A percentile compares a stretch with the other conserved stretches of the same genome.
Evolutionary conservation across 64 coral and sea anemone genomes (phyloP).

Genomic region (Actinia tenebrosa): DNA sequence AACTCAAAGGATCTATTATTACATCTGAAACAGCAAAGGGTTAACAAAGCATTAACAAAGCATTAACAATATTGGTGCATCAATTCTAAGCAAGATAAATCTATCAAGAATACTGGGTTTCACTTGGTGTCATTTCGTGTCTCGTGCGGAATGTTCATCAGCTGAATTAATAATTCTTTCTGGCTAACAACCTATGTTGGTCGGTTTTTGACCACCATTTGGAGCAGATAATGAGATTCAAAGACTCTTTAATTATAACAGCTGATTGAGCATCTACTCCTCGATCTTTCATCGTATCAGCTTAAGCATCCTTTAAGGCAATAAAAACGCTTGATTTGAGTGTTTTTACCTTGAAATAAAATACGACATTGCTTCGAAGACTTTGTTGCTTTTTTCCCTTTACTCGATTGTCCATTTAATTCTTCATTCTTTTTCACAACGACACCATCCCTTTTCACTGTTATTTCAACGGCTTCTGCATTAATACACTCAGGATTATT

Average conservation of each 20-base stretch:
- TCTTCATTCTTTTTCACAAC: neutral
- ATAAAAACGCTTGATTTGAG: neutral
- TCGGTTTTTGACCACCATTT: too few relatives aligned
- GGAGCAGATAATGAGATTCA: too few relatives aligned
- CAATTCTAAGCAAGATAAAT: too few relatives aligned
- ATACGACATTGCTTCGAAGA: neutral
- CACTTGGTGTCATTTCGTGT: too few relatives aligned
- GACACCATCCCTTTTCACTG: neutral
- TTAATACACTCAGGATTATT: neutral
- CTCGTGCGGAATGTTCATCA: too few relatives aligned
- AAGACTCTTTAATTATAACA: too few relatives aligned
- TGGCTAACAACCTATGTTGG: too few relatives aligned
- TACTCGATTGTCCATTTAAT: neutral
- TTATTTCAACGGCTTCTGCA: neutral
- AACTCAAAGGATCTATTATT: constrained; percentile 16
- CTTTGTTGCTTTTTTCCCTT: neutral
- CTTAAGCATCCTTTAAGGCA: too few relatives aligned
- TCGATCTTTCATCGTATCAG: neutral
- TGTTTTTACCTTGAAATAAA: constrained; percentile 14
- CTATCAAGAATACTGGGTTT: too few relatives aligned
- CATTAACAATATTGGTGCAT: too few relatives aligned
- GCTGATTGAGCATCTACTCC: neutral
- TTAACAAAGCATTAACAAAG: neutral
- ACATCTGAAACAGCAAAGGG: constrained; percentile 7
- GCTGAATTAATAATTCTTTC: too few relatives aligned